These are phyloP conservation scores for Coturnix japonica DNA, from an alignment of 2,113 vertebrate species.

Conservation along the genomic window DNA sequence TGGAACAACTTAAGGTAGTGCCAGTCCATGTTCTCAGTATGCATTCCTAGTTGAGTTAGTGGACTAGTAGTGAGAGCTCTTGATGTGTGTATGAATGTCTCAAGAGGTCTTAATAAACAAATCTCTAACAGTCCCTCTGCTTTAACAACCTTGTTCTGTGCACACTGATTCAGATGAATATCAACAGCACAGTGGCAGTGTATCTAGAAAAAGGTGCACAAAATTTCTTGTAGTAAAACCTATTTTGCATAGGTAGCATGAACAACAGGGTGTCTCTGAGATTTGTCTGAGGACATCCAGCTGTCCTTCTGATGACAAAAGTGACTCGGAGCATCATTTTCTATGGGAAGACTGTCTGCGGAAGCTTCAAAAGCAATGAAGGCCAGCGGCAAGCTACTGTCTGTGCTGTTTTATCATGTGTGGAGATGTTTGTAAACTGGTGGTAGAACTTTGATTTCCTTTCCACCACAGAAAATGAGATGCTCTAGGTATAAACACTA, in stretches of 20 bases:
- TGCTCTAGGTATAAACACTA: not conserved
- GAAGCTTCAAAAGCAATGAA: not conserved
- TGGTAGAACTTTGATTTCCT: not conserved
- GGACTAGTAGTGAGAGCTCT: not conserved
- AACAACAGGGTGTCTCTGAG: not conserved
- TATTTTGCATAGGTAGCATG: not conserved
- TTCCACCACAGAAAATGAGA: not conserved
- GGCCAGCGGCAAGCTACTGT: not conserved
- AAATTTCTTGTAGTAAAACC: not conserved
- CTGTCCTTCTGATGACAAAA: not conserved
- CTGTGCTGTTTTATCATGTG: not conserved
- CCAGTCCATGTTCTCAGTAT: not conserved
- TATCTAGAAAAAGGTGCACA: not conserved
- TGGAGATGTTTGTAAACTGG: not conserved
- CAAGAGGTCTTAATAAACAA: not conserved
- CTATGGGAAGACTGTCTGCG: not conserved
- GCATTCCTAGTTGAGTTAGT: accelerated
- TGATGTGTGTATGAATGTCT: not conserved
- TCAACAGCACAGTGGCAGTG: not conserved
- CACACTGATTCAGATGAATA: not conserved
- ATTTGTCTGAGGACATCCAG: not conserved
- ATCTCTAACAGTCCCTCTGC: not conserved
- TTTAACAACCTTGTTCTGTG: not conserved
- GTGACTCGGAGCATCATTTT: not conserved
- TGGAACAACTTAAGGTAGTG: not conserved